Evolutionary conservation across 92 coral and sea anemone species (phyloP), one percentile per base, ranked within the genome.

Genomic region (Palythoa grandiflora): DNA sequence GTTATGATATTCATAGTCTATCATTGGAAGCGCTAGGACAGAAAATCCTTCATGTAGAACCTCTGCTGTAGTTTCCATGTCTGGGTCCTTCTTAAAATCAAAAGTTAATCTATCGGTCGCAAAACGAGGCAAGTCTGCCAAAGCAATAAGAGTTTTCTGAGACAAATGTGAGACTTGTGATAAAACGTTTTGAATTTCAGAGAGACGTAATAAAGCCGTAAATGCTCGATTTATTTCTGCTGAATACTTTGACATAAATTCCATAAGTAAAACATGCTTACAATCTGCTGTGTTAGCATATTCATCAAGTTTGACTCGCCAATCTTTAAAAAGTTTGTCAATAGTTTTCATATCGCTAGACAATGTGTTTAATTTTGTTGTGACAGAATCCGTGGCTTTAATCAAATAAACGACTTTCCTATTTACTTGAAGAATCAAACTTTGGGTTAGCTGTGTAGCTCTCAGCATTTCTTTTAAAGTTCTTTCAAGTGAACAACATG

Each of bases 231-330:
- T 50, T 0, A 83, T 44, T 77, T 88, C 93, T 5, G 81, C 38
- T 1, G 93, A 73, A 53, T 39, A 68, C 50, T 88, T 88, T 9
- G 93, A 91, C 12, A 88, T n/a, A 74, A 88, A 91, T 17, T 81
- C 83, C 73, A 87, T 6, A 4, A n/a, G 14, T 1, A 73, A 65
- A n/a, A 14, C 16, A 9, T 83, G 52, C 6, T 91, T 61, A 13
- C 91, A 91, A 1, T 40, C 6, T 0, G 50, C 66, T 12, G 20
- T 52, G 12, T 50, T 36, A 2, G 93, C 77, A 11, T 80, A 83
- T 19, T 1, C 2, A 10, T 83, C 70, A 0, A 87, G 70, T 28
- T 83, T 51, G 0, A 1, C 2, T 71, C 76, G 28, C 91, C 93
- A 83, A 3, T 2, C 3, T 14, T 21, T 17, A 47, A 91, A 91